Percentiles rank a stretch among this genome's conserved stretches.
phyloP scores from a whole-genome alignment of 2,113 vertebrate genomes.

The human (Homo sapiens) region DNA sequence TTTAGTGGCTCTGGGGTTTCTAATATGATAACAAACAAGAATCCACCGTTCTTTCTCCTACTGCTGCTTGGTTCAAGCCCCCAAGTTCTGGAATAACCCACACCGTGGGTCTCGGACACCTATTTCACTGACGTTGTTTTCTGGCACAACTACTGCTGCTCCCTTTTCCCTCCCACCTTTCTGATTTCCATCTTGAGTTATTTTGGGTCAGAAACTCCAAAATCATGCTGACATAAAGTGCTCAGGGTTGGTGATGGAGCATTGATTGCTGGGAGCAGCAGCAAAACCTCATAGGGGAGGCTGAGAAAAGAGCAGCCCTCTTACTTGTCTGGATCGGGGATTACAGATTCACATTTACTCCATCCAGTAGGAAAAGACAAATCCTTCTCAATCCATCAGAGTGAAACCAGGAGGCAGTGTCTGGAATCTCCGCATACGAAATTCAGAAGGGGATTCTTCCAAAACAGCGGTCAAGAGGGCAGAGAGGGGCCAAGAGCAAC shows the following conservation, averaged over 20 bases:
- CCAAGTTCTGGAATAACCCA: not conserved
- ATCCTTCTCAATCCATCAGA: not conserved
- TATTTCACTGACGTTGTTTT: accelerated
- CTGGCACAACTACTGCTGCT: not conserved
- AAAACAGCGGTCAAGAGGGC: accelerated
- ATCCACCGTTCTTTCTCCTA: not conserved
- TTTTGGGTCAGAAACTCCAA: not conserved
- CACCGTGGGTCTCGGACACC: accelerated
- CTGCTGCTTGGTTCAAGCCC: not conserved
- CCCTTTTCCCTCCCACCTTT: too few relatives aligned
- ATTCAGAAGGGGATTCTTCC: not conserved
- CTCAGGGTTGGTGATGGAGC: not conserved
- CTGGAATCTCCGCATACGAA: not conserved
- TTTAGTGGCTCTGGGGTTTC: not conserved
- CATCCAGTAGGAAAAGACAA: not conserved
- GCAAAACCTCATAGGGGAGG: accelerated
- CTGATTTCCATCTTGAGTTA: not conserved
- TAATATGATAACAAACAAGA: not conserved
- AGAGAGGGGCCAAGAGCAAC: too few relatives aligned
- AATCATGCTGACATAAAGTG: accelerated
- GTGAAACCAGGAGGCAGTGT: not conserved
- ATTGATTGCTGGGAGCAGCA: too few relatives aligned
- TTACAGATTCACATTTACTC: not conserved
- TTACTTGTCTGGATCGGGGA: not conserved
- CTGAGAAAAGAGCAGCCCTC: not conserved